Evolutionary conservation across 2,888 invertebrate species (phyloP), one percentile per base, ranked within the genome.

Genomic region (Sussaba pulchella): DNA sequence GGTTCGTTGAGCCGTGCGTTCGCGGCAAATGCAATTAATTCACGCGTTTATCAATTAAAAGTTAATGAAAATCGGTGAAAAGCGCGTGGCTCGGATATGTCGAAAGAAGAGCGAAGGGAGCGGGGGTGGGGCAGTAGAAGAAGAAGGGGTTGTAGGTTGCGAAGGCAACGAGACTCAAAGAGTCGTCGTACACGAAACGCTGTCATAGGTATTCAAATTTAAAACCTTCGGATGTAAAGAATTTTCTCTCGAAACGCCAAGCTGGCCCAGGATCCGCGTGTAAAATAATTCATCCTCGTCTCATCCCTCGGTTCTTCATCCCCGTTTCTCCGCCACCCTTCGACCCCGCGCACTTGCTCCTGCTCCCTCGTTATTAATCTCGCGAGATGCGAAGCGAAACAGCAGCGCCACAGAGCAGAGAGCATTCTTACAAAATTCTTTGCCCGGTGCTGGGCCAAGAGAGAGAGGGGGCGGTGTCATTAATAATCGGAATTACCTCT

Each of bases 401-500:
- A 79, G 79, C 64, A 67, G 70, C 64, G 31, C 24, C 69, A 10
- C 21, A 21, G 19, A 50, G 50, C 64, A 47, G 26, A 75, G 59
- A 69, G 78, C 81, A 85, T 84, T 84, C 83, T 85, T 80, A 77
- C 71, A 82, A 82, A 84, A 87, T 87, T 85, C 85, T 84, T 84
- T 61, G 61, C 75, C 77, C 82, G 63, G 21, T 36, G 21, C 45
- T 36, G 45, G 26, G 57, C 12, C 75, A 66, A 79, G 83, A 84
- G 81, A 81, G 54, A 81, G n/a, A n/a, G n/a, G n/a, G n/a, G n/a
- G n/a, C n/a, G 73, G 84, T 77, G 81, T 86, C 85, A 87, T 88
- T 87, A 86, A 86, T 88, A 89, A 88, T 86, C 85, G 83, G 84
- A 87, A 85, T 87, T 87, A 86, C 84, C 84, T 82, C 83, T 85